Percentiles rank a stretch among this genome's conserved stretches.
Conservation (phyloP, 2,888 invertebrate species). For the Aphidoletes aphidimyza region DNA sequence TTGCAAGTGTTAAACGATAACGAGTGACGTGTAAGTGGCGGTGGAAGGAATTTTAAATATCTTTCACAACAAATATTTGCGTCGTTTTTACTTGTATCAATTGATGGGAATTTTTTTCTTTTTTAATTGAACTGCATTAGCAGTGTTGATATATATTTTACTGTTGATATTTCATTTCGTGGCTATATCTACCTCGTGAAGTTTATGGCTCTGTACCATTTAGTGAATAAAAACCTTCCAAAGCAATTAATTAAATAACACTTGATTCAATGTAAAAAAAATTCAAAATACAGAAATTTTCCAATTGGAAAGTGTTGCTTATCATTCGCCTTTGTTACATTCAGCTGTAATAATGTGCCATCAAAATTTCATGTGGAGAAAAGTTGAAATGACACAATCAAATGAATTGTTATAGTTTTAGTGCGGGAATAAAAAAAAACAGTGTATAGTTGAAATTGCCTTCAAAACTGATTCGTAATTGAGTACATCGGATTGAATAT, state of each 20-base stretch:
- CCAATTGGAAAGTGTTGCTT: not conserved
- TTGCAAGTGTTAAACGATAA: conserved; percentile 18
- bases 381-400: no score
- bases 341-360: not conserved
- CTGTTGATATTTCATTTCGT: no score
- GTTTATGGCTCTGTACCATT: no score
- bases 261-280: not conserved
- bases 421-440: not conserved
- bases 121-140: no score
- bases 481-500: not conserved
- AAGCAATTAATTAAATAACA: not conserved
- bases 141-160: no score
- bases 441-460: not conserved
- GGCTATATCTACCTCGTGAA: not conserved
- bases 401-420: not conserved
- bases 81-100: no score
- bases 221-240: not conserved
- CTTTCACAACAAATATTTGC: not conserved
- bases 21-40: not conserved
- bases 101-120: no score
- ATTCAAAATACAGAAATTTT: not conserved
- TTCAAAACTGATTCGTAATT: conserved; percentile 40
- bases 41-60: not conserved
- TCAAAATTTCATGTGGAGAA: not conserved
- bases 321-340: not conserved